Base-by-base conservation (phyloP, 2,113 vertebrate species). In the Mionectes macconnelli region DNA sequence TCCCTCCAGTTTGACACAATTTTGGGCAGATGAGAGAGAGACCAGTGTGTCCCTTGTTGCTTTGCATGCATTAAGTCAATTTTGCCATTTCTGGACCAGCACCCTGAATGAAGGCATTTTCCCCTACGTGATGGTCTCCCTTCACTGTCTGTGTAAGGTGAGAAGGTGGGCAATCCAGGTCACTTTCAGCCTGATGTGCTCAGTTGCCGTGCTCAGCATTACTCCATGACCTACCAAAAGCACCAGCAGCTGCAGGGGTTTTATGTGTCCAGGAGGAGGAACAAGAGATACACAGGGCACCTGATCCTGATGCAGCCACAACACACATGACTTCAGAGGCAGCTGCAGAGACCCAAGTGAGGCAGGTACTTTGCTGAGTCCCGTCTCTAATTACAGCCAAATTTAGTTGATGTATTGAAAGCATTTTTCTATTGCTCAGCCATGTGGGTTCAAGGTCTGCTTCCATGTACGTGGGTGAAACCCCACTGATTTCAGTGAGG, bases 151-250 rank as follows among this genome's bases (percentile, higher is more conserved):
- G 6, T 18, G 35, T 44, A 12, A 70, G 63, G 53, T 16, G 45
- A 47, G 28, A 10, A 19, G 1, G 1, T 21, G 5, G 45, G 39
- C 3, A 10, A 8, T 5, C 14, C 4, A 1, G n/a, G 20, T 49
- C 35, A 13, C 23, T 59, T 45, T 55, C 60, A 62, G 18, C 31
- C 25, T 2, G 2, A 4, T 5, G n/a, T 5, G 9, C 12, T 8
- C 0, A 0, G 31, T 12, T 7, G 1, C 30, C 5, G 1, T 3
- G 5, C 40, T 44, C 4, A 4, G 2, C 59, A 19, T 28, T 11
- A 0, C 21, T 39, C 22, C 53, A 23, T 15, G 66, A n/a, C 15
- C 73, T 66, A 63, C 44, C 53, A 37, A 28, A 73, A 57, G 13
- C 6, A 3, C 17, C 25, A 30, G 56, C 0, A 0, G 8, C 69